Evolutionary conservation across 2,797 vertebrate species (phyloP).

Genomic region (Heteromormyrus szaboi): DNA sequence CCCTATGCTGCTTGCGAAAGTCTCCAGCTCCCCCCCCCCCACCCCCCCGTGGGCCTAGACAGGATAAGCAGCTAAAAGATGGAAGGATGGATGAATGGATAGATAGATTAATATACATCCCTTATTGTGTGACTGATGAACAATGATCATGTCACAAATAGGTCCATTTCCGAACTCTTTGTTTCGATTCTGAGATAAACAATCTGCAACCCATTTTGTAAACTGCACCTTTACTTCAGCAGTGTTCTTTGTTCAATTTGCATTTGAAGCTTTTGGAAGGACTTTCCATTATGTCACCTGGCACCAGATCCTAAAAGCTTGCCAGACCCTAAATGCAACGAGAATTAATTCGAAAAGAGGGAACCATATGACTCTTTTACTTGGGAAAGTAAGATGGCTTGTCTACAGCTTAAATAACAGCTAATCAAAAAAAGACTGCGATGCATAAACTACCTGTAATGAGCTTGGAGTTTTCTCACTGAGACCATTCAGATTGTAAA

Average conservation of each 20-base stretch:
- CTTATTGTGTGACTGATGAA: not conserved
- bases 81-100: not conserved
- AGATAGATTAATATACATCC: not conserved
- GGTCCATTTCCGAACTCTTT: not conserved
- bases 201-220: not conserved
- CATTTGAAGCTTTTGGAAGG: not conserved
- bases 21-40: not conserved
- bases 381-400: not conserved
- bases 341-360: not conserved
- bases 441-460: not conserved
- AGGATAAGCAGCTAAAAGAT: not conserved
- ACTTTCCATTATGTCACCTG: constrained; percentile 7
- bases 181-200: not conserved
- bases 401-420: not conserved
- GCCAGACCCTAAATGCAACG: not conserved
- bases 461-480: not conserved
- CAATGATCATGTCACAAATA: not conserved
- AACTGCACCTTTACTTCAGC: not conserved
- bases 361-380: not conserved
- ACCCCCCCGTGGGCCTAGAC: not conserved
- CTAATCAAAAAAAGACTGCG: not conserved
- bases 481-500: constrained; percentile 1
- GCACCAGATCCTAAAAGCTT: not conserved
- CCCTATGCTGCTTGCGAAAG: not conserved
- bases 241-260: not conserved